A percentile compares a stretch with the other conserved stretches of the same genome.
phyloP scores from a whole-genome alignment of 2,797 vertebrate genomes.

The Tauraco hartlaubi region DNA sequence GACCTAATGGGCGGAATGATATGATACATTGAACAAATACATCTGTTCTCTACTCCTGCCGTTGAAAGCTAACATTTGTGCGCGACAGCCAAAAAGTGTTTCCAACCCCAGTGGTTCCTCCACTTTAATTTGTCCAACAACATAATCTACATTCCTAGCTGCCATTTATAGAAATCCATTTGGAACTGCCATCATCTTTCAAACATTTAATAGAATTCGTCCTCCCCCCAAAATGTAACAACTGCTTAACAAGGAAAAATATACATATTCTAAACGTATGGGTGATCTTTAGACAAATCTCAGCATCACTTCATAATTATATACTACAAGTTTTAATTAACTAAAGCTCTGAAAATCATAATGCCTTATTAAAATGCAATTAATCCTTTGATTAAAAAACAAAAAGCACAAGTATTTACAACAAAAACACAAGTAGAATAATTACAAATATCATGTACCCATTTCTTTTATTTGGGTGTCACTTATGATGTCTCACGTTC shows the following conservation, averaged over 20 bases:
- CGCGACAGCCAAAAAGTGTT: conserved; percentile 57
- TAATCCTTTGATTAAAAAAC: conserved; percentile 99
- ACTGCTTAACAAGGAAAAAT: conserved; percentile 80
- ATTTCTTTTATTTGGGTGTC: conserved; percentile 99
- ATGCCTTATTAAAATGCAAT: conserved; percentile 99
- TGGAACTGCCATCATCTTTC: conserved; percentile 62
- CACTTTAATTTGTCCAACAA: conserved; percentile 51
- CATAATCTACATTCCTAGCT: conserved; percentile 47
- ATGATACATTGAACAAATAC: conserved; percentile 65
- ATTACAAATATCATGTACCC: conserved; percentile 99
- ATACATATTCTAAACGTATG: conserved; percentile 84
- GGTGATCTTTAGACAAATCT: conserved; percentile 88
- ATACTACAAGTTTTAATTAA: conserved; percentile 90
- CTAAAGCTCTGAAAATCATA: conserved; percentile 93
- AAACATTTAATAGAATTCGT: conserved; percentile 63
- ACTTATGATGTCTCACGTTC: conserved; percentile 99
- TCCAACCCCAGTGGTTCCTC: conserved; percentile 3
- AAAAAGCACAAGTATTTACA: conserved; percentile 99
- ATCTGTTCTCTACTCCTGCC: conserved; percentile 8
- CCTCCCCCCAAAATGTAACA: conserved; percentile 34
- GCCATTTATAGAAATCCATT: conserved; percentile 70
- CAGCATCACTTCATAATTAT: conserved; percentile 90
- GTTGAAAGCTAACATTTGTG: conserved; percentile 58
- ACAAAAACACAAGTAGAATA: conserved; percentile 99
- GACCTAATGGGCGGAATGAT: conserved; percentile 58